Percentiles rank a stretch among this genome's conserved stretches.
Conservation (phyloP, 2,113 vertebrate species). For the Sinocyclocheilus anophthalmus region DNA sequence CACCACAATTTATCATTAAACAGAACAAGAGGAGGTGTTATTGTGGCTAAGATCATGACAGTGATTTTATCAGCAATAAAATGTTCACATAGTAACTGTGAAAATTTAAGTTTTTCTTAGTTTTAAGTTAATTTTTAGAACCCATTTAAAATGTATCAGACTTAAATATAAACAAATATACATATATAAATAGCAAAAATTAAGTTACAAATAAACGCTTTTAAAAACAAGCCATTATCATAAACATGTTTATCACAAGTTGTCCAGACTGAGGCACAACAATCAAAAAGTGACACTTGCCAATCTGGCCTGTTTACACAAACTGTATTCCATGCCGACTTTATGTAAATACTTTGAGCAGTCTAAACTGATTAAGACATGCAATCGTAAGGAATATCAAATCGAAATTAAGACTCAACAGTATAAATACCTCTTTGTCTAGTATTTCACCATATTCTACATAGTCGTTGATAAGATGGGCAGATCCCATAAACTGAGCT, state of each 20-base stretch:
- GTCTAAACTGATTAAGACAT: neutral
- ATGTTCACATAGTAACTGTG: too few relatives aligned
- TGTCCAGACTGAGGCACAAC: neutral
- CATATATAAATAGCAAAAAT: too few relatives aligned
- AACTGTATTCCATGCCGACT: neutral
- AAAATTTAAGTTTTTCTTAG: neutral
- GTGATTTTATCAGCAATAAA: too few relatives aligned
- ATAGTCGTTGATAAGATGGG: constrained; percentile 94
- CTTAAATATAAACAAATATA: too few relatives aligned
- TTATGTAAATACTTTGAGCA: neutral
- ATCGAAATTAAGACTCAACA: neutral
- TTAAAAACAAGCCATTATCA: too few relatives aligned
- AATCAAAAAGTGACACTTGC: neutral
- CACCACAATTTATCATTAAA: constrained; percentile 22
- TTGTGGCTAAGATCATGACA: neutral
- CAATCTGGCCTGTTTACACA: neutral
- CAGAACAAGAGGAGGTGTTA: neutral
- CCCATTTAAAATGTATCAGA: too few relatives aligned
- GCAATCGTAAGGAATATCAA: constrained; percentile 7
- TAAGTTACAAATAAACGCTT: too few relatives aligned
- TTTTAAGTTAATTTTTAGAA: neutral
- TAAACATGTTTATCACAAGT: neutral
- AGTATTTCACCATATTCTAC: constrained; percentile 85
- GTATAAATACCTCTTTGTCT: constrained; percentile 85
- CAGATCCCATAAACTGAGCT: constrained; percentile 86